Conservation (phyloP, 2,113 vertebrate genomes). For the Phylloscopus trochiloides region DNA sequence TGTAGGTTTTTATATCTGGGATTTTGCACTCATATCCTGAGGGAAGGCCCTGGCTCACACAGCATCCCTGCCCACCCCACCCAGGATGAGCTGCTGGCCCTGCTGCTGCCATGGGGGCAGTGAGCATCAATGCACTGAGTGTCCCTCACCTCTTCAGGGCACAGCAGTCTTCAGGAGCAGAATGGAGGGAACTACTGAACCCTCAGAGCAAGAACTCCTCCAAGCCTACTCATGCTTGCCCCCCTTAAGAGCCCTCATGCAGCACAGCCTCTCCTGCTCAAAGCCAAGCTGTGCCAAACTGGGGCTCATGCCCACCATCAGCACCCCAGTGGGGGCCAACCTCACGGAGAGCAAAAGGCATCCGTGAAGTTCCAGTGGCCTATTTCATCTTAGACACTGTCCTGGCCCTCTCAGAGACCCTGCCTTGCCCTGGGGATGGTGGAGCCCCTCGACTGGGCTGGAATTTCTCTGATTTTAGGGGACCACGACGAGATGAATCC, state of each 20-base stretch:
- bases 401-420: neutral
- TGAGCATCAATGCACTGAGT: neutral
- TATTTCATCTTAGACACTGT: neutral
- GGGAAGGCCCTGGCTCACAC: neutral
- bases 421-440: neutral
- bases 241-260: rapidly evolving
- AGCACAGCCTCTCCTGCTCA: neutral
- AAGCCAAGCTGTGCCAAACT: neutral
- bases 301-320: neutral
- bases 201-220: neutral
- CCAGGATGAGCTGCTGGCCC: neutral
- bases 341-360: neutral
- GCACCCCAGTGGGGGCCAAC: neutral
- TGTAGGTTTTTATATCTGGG: neutral
- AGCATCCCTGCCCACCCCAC: neutral
- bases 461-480: neutral
- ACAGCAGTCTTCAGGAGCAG: neutral
- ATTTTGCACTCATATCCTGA: neutral
- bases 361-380: neutral
- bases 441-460: neutral
- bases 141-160: neutral
- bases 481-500: neutral
- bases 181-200: neutral
- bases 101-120: neutral
- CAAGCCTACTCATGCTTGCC: neutral